phyloP scores from a whole-genome alignment of 2,888 invertebrate genomes.

The Nephrotoma appendiculata region DNA sequence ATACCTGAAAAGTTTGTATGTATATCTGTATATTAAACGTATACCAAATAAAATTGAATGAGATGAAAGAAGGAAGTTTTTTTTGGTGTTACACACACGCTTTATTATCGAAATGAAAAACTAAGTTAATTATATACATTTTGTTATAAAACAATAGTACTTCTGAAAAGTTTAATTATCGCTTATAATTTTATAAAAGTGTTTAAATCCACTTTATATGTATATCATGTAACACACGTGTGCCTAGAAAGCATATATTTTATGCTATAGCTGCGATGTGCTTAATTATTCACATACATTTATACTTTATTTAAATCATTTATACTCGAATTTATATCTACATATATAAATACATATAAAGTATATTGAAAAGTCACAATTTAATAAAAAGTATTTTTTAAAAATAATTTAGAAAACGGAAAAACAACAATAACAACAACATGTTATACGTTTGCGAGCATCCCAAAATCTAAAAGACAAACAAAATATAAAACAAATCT shows the following conservation, averaged over 20 bases:
- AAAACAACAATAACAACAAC: neutral
- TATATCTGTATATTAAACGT: neutral
- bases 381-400: neutral
- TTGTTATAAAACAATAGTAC: neutral
- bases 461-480: neutral
- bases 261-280: neutral
- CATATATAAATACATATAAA: too few species aligned
- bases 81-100: neutral
- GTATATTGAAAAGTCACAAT: neutral
- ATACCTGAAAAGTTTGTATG: neutral
- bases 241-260: too few species aligned
- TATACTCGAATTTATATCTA: neutral
- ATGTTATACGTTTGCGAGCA: neutral
- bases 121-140: neutral
- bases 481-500: neutral
- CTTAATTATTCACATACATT: neutral
- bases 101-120: neutral
- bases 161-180: neutral
- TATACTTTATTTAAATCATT: neutral
- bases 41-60: neutral
- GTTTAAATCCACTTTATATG: neutral
- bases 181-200: neutral
- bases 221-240: too few species aligned
- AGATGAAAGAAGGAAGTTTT: neutral
- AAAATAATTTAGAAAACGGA: neutral